These are phyloP conservation scores for Ceratotherium simum DNA, from an alignment of 2,113 vertebrate species.

Conservation along the genomic window DNA sequence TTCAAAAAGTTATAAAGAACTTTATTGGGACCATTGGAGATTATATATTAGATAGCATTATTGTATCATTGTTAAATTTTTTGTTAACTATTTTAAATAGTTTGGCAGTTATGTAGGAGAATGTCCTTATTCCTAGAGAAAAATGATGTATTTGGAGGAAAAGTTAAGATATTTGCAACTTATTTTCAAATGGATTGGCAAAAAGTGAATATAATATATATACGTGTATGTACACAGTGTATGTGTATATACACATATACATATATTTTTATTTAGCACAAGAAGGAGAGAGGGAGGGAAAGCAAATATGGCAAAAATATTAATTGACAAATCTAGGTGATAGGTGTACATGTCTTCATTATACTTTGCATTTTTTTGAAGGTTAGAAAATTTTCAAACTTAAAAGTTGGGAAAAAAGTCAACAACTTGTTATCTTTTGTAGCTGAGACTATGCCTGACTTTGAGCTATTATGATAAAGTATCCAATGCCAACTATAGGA, in stretches of 20 bases:
- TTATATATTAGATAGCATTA: neutral
- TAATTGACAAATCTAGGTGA: neutral
- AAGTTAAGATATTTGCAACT: neutral
- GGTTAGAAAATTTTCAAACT: neutral
- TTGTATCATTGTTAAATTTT: neutral
- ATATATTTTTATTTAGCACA: neutral
- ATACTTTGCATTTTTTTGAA: neutral
- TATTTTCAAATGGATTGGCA: neutral
- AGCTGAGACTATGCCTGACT: slow-evolving; percentile 13
- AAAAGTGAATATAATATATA: neutral
- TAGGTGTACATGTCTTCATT: neutral
- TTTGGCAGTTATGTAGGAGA: neutral
- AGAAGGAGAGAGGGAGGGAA: neutral
- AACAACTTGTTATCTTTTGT: slow-evolving; percentile 44
- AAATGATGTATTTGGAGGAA: neutral
- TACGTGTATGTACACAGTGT: neutral
- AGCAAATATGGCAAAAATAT: neutral
- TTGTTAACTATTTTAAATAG: no score
- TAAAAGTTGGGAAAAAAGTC: neutral
- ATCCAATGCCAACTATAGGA: slow-evolving; percentile 56
- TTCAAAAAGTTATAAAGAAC: neutral
- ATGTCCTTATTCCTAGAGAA: neutral
- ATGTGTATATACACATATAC: neutral
- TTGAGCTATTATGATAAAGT: slow-evolving; percentile 59
- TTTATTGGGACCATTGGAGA: neutral